Percentiles rank a stretch among this genome's conserved stretches.
Evolutionary conservation across 2,797 vertebrate genomes (phyloP).

Genomic region (Sciaenops ocellatus): DNA sequence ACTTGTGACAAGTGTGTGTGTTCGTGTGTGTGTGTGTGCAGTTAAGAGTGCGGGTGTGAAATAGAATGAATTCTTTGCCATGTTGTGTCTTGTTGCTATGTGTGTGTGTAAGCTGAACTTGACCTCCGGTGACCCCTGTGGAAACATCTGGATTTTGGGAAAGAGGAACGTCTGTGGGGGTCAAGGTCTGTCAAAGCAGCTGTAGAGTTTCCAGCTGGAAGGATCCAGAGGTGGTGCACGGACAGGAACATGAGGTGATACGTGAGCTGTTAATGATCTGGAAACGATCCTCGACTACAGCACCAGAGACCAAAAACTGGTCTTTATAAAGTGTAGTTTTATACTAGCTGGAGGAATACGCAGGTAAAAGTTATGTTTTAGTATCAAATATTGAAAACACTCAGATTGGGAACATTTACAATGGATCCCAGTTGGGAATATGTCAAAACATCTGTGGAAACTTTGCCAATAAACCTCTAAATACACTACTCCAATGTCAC

Average conservation of each 20-base stretch:
- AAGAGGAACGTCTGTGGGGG: constrained; percentile 34
- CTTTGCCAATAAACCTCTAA: neutral
- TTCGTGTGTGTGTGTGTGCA: neutral
- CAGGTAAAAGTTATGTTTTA: neutral
- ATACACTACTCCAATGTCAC: neutral
- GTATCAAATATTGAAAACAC: neutral
- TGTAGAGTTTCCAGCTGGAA: constrained; percentile 48
- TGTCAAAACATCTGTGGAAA: neutral
- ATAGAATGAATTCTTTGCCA: neutral
- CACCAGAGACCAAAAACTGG: neutral
- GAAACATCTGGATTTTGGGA: constrained; percentile 70
- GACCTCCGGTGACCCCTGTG: constrained; percentile 59
- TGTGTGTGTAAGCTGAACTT: constrained; percentile 28
- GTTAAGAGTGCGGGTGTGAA: constrained; percentile 20
- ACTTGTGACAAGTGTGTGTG: constrained; percentile 36
- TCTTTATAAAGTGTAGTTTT: neutral
- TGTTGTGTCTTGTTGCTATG: neutral
- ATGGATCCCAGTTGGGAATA: neutral
- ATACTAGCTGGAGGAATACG: neutral
- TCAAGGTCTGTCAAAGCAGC: constrained; percentile 49
- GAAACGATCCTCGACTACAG: neutral
- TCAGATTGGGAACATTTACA: neutral
- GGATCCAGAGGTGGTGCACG: constrained; percentile 14
- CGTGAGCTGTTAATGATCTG: neutral
- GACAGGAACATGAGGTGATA: constrained; percentile 15